Percentiles rank a stretch among this genome's conserved stretches.
Evolutionary conservation across 2,113 vertebrate genomes (phyloP).

Genomic region (Larimichthys polyactis): DNA sequence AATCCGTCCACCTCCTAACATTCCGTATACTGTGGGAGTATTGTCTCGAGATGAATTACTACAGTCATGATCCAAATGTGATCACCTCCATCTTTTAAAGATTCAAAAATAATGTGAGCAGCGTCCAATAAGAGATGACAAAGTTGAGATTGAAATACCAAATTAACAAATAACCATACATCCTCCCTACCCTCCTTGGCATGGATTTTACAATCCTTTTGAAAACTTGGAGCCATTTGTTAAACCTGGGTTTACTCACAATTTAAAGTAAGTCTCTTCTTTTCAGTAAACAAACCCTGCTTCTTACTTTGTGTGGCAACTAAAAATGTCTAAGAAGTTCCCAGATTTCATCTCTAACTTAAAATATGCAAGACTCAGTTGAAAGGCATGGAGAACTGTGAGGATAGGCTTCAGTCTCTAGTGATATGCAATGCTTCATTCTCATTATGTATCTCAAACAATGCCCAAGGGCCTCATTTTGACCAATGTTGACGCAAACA

Average conservation of each 20-base stretch:
- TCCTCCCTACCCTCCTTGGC: neutral
- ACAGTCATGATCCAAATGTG: neutral
- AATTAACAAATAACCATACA: neutral
- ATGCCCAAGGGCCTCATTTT: slow-evolving; percentile 79
- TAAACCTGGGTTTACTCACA: neutral
- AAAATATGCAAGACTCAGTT: slow-evolving; percentile 58
- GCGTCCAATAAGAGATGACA: neutral
- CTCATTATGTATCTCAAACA: slow-evolving; percentile 76
- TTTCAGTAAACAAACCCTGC: slow-evolving; percentile 11
- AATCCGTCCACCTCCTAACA: neutral
- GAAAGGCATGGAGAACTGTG: slow-evolving; percentile 44
- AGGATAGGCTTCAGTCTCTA: slow-evolving; percentile 50
- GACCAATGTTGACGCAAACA: slow-evolving; percentile 62
- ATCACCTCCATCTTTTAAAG: neutral
- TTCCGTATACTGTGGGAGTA: neutral
- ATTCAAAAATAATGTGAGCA: neutral
- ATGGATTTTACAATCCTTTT: neutral
- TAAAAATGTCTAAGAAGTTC: slow-evolving; percentile 27
- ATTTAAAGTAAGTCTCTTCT: neutral
- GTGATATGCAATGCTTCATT: slow-evolving; percentile 52
- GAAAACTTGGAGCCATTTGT: neutral
- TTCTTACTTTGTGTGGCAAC: slow-evolving; percentile 15
- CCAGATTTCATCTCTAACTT: slow-evolving; percentile 31
- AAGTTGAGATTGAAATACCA: neutral
- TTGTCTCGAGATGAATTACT: neutral